Percentiles rank a stretch among this genome's conserved stretches.
These are phyloP conservation scores for Cyprinodon tularosa DNA, from an alignment of 2,113 vertebrate species.

Conservation along the genomic window DNA sequence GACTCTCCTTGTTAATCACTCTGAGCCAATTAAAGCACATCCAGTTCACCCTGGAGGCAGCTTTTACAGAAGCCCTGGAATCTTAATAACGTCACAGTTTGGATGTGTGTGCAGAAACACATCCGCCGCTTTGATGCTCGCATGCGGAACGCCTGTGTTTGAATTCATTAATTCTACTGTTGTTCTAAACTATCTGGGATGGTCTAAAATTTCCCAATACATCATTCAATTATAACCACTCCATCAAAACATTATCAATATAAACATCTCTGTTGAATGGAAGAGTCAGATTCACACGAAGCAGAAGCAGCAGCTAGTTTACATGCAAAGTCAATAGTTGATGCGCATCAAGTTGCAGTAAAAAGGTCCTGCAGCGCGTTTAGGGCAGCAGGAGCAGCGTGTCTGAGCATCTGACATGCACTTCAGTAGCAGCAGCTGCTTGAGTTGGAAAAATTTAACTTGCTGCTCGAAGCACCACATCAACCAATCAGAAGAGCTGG, in stretches of 20 bases:
- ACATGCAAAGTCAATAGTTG: too few species aligned
- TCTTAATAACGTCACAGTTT: slow-evolving; percentile 52
- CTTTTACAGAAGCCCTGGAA: slow-evolving; percentile 47
- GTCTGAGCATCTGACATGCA: neutral
- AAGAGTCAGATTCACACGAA: neutral
- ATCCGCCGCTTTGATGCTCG: slow-evolving; percentile 40
- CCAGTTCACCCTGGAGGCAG: slow-evolving; percentile 3
- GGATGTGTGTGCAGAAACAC: slow-evolving; percentile 19
- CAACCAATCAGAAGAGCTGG: too few species aligned
- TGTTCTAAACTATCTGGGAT: neutral
- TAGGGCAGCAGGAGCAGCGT: too few species aligned
- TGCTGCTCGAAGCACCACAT: too few species aligned
- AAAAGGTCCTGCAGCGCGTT: too few species aligned
- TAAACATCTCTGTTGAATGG: neutral
- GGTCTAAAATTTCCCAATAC: too few species aligned
- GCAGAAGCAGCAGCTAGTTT: too few species aligned
- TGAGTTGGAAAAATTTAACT: too few species aligned
- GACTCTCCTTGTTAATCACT: slow-evolving; percentile 39
- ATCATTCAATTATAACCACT: neutral
- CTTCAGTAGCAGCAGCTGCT: neutral
- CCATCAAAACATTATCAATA: neutral
- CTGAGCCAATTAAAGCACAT: slow-evolving; percentile 55
- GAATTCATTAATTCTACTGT: neutral
- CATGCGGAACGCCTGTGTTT: neutral
- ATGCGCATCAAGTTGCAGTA: too few species aligned